phyloP scores from a whole-genome alignment of 2,888 invertebrate species.

The Tiphia femorata region DNA sequence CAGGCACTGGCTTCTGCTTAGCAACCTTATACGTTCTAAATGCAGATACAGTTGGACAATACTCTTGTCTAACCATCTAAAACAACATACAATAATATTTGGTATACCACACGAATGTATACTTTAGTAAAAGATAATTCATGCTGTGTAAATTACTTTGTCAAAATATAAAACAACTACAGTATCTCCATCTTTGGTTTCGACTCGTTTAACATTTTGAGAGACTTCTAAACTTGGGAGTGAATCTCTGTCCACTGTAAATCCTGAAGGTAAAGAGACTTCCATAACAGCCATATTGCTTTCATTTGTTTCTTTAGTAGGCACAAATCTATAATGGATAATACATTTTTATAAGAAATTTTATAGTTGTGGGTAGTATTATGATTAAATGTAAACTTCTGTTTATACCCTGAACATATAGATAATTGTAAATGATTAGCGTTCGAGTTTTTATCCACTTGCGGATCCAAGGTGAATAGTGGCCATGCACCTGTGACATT shows the following conservation, averaged over 20 bases:
- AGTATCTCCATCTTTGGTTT: slow-evolving; percentile 77
- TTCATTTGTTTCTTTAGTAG: slow-evolving; percentile 75
- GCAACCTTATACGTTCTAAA: slow-evolving; percentile 87
- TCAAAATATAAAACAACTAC: slow-evolving; percentile 81
- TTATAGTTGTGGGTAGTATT: background rate
- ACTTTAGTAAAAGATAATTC: background rate
- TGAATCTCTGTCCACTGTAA: slow-evolving; percentile 82
- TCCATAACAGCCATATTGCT: slow-evolving; percentile 94
- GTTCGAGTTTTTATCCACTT: slow-evolving; percentile 85
- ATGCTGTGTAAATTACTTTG: slow-evolving; percentile 69
- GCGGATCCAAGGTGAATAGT: slow-evolving; percentile 86
- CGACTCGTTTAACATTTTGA: slow-evolving; percentile 76
- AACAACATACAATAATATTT: slow-evolving; percentile 39
- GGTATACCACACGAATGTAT: background rate
- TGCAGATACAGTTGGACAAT: slow-evolving; percentile 88
- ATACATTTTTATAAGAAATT: background rate
- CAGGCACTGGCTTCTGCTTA: slow-evolving; percentile 87
- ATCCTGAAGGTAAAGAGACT: slow-evolving; percentile 92
- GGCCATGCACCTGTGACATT: slow-evolving; percentile 92
- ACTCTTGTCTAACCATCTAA: slow-evolving; percentile 73
- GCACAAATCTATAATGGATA: slow-evolving; percentile 73
- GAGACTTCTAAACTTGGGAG: slow-evolving; percentile 75
- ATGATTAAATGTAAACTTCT: slow-evolving; percentile 12
- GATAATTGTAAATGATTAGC: slow-evolving; percentile 83
- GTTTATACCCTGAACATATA: slow-evolving; percentile 83